Evolutionary conservation across 2,113 vertebrate species (phyloP).

Genomic region (Pedetes capensis): DNA sequence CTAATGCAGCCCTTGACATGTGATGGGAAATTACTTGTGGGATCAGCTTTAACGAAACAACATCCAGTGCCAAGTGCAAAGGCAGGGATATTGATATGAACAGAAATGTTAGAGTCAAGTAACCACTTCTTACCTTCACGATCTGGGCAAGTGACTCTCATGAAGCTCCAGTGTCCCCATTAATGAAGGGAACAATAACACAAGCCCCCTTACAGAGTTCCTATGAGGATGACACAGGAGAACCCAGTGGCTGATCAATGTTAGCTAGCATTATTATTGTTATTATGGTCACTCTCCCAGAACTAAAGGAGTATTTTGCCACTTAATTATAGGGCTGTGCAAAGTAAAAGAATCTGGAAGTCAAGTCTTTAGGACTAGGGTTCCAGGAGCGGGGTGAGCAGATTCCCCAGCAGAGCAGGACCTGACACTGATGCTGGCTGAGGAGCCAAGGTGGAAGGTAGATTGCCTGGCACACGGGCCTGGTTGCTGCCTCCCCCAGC

Average conservation of each 20-base stretch:
- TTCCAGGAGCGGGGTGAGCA: not conserved
- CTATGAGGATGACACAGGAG: not conserved
- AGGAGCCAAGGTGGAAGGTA: not conserved
- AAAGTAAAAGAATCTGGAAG: not conserved
- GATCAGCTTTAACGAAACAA: not conserved
- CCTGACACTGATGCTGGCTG: fast-evolving
- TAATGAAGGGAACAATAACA: not conserved
- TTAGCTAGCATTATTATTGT: not conserved
- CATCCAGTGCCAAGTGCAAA: not conserved
- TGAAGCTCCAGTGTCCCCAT: not conserved
- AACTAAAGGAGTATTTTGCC: not conserved
- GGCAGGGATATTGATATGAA: not conserved
- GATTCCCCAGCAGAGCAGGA: fast-evolving
- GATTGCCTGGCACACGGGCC: fast-evolving
- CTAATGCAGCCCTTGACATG: too few relatives aligned
- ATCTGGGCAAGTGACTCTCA: not conserved
- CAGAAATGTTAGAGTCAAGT: not conserved
- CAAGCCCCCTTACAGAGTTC: not conserved
- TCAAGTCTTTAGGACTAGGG: not conserved
- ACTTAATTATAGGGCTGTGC: not conserved
- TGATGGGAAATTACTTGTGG: not conserved
- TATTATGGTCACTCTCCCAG: not conserved
- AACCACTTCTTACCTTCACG: not conserved
- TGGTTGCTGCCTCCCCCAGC: not conserved
- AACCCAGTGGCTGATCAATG: not conserved